Base-by-base conservation (phyloP, 2,797 vertebrate genomes). In the Alosa sapidissima region DNA sequence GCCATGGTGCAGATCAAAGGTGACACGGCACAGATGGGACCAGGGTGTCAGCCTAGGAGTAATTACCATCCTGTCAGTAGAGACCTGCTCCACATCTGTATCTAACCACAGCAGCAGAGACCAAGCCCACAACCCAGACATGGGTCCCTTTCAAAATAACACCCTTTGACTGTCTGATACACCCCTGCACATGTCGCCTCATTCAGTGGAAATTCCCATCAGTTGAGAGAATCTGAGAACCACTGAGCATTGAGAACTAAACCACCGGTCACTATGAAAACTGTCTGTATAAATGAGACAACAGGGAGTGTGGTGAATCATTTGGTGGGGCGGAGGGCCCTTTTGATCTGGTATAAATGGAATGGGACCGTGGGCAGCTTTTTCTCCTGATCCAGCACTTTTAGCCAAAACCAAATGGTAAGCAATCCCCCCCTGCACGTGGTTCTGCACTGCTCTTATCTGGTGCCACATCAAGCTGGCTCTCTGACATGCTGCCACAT, bases 61-160 rank as follows among this genome's bases (percentile, higher is more conserved):
- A 86, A 90, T 90, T 85, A 87, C 84, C 65, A 81, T 28, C 82
- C 83, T 85, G 87, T 84, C 84, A 86, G 87, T 85, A 83, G 72
- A 85, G 85, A 84, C 85, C 85, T 81, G 45, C 81, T 82, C 81
- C 84, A 85, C 87, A 88, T 85, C 88, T 90, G 88, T 47, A 78
- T 16, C 41, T 13, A 72, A 83, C 83, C 49, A 68, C 60, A 83
- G 49, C 7, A 75, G 41, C 58, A 86, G 48, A 89, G 58, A 24
- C 72, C 19, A 1, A 47, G 13, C 36, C 72, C 72, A 47, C 72
- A 62, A 10, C 21, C 58, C 58, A 75, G 13, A 75, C 68, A 75
- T 41, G 24, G 9, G 72, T 21, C 72, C 41, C 16, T 75, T 45
- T 41, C 1, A 78, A 78, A 45, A 78, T 47, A 47, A 47, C 33